Evolutionary conservation across 2,888 invertebrate genomes (phyloP), one percentile per base, ranked within the genome.

Genomic region (Julus scandinavius): DNA sequence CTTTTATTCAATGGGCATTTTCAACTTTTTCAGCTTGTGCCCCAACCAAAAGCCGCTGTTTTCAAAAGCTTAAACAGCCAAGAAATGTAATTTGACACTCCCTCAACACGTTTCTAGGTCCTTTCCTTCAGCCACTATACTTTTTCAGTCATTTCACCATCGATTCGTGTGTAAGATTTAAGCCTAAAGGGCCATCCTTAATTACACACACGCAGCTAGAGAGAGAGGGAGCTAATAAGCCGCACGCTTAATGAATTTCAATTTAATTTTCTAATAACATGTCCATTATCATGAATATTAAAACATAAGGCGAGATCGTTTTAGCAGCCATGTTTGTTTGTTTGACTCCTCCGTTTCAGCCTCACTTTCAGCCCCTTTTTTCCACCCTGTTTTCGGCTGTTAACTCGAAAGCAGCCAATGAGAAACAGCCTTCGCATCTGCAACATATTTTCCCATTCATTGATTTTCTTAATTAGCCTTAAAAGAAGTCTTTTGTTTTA

Each of bases 381-480:
- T 29, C 29, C 29, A 29, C 29, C 29, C 29, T 29, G 29, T 29
- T 29, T 29, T 29, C 29, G 29, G 29, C 29, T 29, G 29, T 29
- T 29, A 29, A 29, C 29, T 29, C 29, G 17, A 17, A 58, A 58
- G 58, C 17, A 17, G 58, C 15, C 58, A 13, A 58, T 17, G 15
- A 13, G 58, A 17, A 13, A 17, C 58, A 13, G 17, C 17, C 17
- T 5, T 5, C 15, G 17, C 58, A 58, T 58, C 58, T 17, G 58
- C 58, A 58, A 17, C 58, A 17, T 17, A 13, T 58, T 58, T 58
- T 58, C 15, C 17, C 58, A 58, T 58, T 58, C 58, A 58, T 58
- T 58, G 58, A 58, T 58, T 58, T 58, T 58, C 58, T 58, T 58
- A 58, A 58, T 58, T 58, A 58, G 17, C 58, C 58, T 58, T 50